These are phyloP conservation scores for Thymallus thymallus DNA, from an alignment of 2,113 vertebrate genomes.

Conservation along the genomic window DNA sequence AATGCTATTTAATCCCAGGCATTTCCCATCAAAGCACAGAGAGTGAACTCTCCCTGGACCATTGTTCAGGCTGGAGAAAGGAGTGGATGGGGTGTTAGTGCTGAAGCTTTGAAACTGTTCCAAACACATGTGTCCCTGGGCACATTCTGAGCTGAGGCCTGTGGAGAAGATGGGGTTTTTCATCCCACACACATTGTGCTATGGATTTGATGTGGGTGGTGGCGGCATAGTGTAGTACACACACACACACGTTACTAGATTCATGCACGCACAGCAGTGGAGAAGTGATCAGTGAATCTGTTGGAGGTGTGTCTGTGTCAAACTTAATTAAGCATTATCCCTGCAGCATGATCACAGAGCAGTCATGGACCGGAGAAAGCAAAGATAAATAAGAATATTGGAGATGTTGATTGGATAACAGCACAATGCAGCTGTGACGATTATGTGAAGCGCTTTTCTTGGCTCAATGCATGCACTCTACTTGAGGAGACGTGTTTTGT, in stretches of 20 bases:
- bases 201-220: background rate
- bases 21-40: conserved; percentile 30
- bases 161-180: background rate
- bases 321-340: background rate
- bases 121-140: background rate
- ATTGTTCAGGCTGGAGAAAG: conserved; percentile 38
- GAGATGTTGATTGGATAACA: too few species aligned
- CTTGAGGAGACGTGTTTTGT: too few species aligned
- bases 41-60: conserved; percentile 36
- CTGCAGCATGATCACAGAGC: background rate
- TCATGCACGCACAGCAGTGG: too few species aligned
- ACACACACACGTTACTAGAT: too few species aligned
- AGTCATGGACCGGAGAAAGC: conserved; percentile 14
- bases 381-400: background rate
- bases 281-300: background rate
- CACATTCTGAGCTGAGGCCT: background rate
- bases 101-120: conserved; percentile 19
- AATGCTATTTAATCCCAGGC: conserved; percentile 51
- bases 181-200: background rate
- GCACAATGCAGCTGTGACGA: too few species aligned
- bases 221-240: too few species aligned
- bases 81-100: background rate
- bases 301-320: background rate
- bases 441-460: too few species aligned
- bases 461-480: too few species aligned